Base-by-base conservation (phyloP, 1,140 invertebrate species). In the Panulirus ornatus region DNA sequence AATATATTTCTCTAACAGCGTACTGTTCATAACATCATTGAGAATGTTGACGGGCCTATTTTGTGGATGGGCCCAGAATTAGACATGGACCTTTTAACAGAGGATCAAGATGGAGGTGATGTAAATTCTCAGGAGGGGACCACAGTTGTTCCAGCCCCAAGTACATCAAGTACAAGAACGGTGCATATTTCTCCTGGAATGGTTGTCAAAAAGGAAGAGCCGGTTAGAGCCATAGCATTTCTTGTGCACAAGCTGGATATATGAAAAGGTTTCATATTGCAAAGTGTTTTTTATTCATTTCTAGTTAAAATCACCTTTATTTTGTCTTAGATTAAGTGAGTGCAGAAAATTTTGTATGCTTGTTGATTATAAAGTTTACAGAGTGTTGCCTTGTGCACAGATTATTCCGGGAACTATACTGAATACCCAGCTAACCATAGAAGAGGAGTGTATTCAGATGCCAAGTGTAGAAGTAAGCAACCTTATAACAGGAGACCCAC, bases 1-100 rank as follows among this genome's bases (percentile, higher is more conserved):
- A 66, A 16, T 22, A 9, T 63, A 5, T 66, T 30, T 47, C 22
- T 66, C 11, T 27, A 66, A 40, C 79, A 89, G 87, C 79, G 81
- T n/a, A 89, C 66, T 73, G 87, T 75, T 16, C 87, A 89, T 51
- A 83, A 83, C 34, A 83, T 83, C 40, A 42, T 89, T 54, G 87
- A 89, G 63, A 89, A 63, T 58, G 87, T 84, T 8, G 79, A 89
- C 11, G 47, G 47, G 2, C 79, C 71, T 9, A 47, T 89, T 3
- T 44, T 89, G 47, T 89, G 87, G 87, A 89, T 89, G 87, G 40
- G 30, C 19, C 11, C 42, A 54, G 81, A 38, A 38, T 66, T 89
- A 30, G 66, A 82, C 42, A 71, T 88, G 58, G 66, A 63, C 38
- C 40, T 83, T 16, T 30, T 87, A 27, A 47, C 84, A 16, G 84